Base-by-base conservation (phyloP, 2,113 vertebrate species). In the Amphiprion ocellaris region DNA sequence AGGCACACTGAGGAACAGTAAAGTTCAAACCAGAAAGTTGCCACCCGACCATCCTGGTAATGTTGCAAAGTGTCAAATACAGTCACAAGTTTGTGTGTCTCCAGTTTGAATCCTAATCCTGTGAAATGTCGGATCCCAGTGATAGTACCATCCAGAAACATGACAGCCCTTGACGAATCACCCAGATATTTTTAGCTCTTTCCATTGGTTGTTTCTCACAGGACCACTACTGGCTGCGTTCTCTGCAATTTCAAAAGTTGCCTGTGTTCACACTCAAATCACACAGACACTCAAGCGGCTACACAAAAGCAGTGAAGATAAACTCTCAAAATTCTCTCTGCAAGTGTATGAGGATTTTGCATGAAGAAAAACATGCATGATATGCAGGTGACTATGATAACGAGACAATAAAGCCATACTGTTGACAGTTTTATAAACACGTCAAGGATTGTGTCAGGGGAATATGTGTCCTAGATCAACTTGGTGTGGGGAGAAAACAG, bases 111-210 rank as follows among this genome's bases (percentile, higher is more conserved):
- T 17, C 56, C 37, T 21, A 23, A 52, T 58, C 41, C 30, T 26
- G 4, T 49, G 23, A 52, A 17, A 54, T 19, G 59, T 37, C 46
- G 50, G 41, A 61, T 77, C 66, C 16, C 47, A 47, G 54, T 11
- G 53, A 69, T 19, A 1, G 64, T 11, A 23, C 64, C 26, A 67
- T 54, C 41, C 23, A 52, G 39, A 49, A 53, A 82, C 52, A 53
- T 64, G 30, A 52, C 65, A 74, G 24, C 23, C 68, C 52, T 16
- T 56, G 66, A 79, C 19, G 0, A 82, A 80, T 80, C 62, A 50
- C 28, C 5, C 41, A n/a, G 76, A 53, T 77, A 82, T 87, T 82
- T 83, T 71, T 85, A 82, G 64, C 71, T 64, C 37, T 79, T 77
- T 61, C 44, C 53, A 74, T 65, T n/a, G 21, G 69, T 59, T 52